phyloP scores from a whole-genome alignment of 2,888 invertebrate genomes.

The Chelonus formosanus region DNA sequence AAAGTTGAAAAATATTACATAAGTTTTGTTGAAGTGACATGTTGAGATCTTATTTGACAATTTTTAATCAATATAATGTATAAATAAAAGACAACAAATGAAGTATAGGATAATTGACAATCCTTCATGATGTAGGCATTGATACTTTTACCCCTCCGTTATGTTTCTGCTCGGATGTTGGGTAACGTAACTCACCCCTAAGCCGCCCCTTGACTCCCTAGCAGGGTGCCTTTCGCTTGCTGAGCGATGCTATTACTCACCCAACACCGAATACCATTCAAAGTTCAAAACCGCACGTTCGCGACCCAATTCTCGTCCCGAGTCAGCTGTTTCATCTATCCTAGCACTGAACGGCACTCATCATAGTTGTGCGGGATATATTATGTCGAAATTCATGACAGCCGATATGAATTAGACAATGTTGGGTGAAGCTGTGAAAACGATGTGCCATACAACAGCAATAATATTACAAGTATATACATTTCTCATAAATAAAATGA shows the following conservation, averaged over 20 bases:
- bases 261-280: conserved; percentile 57
- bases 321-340: conserved; percentile 53
- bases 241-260: conserved; percentile 59
- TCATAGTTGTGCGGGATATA: conserved; percentile 3
- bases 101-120: conserved; percentile 3
- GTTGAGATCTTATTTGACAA: too few species aligned
- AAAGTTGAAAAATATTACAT: too few species aligned
- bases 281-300: conserved; percentile 59
- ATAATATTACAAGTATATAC: conserved; percentile 18
- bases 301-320: conserved; percentile 57
- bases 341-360: conserved; percentile 9
- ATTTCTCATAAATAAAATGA: neutral
- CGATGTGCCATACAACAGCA: conserved; percentile 19
- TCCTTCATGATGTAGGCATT: too few species aligned
- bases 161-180: conserved; percentile 13
- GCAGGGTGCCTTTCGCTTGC: conserved; percentile 37
- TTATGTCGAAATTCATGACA: conserved; percentile 18
- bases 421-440: conserved; percentile 25
- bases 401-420: conserved; percentile 23
- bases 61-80: too few species aligned
- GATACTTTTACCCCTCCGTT: too few species aligned
- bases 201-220: conserved; percentile 31
- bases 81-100: conserved; percentile 55
- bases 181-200: conserved; percentile 34
- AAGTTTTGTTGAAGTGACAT: too few species aligned